phyloP scores from a whole-genome alignment of 23 tunicate genomes.

The Corella eumyota region DNA sequence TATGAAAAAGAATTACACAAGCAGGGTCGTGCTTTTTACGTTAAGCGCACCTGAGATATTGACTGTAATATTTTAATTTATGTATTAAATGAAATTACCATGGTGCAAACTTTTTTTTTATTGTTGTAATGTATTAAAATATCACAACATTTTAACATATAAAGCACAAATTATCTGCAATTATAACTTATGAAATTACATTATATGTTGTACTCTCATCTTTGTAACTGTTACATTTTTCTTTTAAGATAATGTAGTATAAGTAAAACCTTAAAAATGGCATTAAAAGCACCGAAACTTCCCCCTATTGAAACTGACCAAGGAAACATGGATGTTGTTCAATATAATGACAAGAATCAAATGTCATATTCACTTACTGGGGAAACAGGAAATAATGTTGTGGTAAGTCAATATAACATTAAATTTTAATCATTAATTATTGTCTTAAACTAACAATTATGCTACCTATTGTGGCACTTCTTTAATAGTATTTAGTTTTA shows the following conservation, averaged over 20 bases:
- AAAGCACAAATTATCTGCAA: neutral
- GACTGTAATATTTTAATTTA: too few species aligned
- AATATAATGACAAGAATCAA: constrained; percentile 3
- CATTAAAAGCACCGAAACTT: constrained; percentile 44
- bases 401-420: too few species aligned
- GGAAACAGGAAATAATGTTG: too few species aligned
- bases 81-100: neutral
- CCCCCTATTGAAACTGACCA: constrained; percentile 41
- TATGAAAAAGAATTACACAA: constrained; percentile 42
- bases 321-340: neutral
- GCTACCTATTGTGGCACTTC: too few species aligned
- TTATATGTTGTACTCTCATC: too few species aligned
- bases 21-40: constrained; percentile 44
- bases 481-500: too few species aligned
- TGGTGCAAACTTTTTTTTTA: neutral
- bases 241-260: too few species aligned
- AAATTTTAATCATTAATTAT: too few species aligned
- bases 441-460: too few species aligned
- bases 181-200: neutral
- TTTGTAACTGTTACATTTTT: too few species aligned
- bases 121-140: neutral
- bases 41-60: constrained; percentile 42
- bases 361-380: constrained; percentile 53
- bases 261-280: constrained; percentile 24
- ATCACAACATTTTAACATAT: neutral